phyloP scores from a whole-genome alignment of 2,797 vertebrate genomes.

The Neosilurus hyrtlii region DNA sequence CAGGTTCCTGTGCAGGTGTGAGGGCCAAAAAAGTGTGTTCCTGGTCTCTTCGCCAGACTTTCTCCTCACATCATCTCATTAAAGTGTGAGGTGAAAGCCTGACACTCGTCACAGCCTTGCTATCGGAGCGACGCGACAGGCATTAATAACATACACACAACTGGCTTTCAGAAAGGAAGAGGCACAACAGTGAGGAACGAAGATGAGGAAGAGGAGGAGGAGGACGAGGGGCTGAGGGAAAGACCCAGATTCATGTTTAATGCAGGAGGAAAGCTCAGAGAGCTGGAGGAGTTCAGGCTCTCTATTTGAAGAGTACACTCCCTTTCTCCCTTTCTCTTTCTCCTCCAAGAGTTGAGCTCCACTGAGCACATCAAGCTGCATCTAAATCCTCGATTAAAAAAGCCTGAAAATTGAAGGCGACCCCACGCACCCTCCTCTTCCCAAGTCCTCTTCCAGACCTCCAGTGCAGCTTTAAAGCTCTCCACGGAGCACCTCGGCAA shows the following conservation, averaged over 20 bases:
- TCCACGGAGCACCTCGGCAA: conserved; percentile 69
- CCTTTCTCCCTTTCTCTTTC: conserved; percentile 17
- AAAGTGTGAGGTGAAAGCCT: conserved; percentile 15
- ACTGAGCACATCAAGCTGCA: conserved; percentile 21
- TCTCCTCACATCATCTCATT: conserved; percentile 31
- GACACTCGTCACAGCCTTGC: conserved; percentile 37
- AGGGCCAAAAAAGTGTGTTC: not conserved
- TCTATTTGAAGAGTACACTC: not conserved
- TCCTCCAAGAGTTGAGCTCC: conserved; percentile 42
- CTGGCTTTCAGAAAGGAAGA: conserved; percentile 53
- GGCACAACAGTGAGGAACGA: conserved; percentile 31
- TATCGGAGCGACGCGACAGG: conserved; percentile 61
- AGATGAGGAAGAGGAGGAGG: conserved; percentile 15
- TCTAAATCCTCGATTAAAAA: conserved; percentile 58
- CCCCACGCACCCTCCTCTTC: conserved; percentile 54
- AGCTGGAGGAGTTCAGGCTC: conserved; percentile 11
- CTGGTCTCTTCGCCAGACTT: conserved; percentile 36
- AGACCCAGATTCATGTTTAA: conserved; percentile 52
- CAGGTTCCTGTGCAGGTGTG: not conserved
- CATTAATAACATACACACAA: conserved; percentile 61
- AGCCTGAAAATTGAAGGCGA: conserved; percentile 67
- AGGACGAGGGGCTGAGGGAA: conserved; percentile 17
- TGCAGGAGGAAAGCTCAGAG: conserved; percentile 45
- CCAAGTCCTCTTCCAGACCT: conserved; percentile 35
- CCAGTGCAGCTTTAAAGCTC: conserved; percentile 68